Evolutionary conservation across 1,140 invertebrate species (phyloP).

Genomic region (Caenorhabditis remanei): DNA sequence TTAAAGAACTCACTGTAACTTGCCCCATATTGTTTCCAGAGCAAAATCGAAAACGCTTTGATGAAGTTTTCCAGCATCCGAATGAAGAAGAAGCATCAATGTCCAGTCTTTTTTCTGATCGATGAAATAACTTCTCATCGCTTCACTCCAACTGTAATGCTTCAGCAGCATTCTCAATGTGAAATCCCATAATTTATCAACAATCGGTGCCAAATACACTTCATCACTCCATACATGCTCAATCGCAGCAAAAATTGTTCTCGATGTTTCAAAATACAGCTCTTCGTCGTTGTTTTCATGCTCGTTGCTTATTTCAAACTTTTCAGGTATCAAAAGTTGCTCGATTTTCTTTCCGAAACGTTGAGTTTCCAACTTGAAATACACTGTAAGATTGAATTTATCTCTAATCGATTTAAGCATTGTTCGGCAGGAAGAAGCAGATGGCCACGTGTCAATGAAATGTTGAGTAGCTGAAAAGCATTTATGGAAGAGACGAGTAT

Average conservation of each 20-base stretch:
- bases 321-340: neutral
- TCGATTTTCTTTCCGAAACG: conserved; percentile 39
- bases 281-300: neutral
- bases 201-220: conserved; percentile 68
- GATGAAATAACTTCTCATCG: conserved; percentile 71
- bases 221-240: conserved; percentile 63
- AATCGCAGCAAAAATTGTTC: conserved; percentile 80
- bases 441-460: conserved; percentile 58
- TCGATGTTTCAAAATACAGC: conserved; percentile 77
- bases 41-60: conserved; percentile 80
- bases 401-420: conserved; percentile 61
- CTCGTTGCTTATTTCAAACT: neutral
- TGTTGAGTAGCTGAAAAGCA: conserved; percentile 25
- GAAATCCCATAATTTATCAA: conserved; percentile 89
- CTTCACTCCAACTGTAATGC: conserved; percentile 83
- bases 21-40: conserved; percentile 65
- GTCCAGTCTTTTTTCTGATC: conserved; percentile 18
- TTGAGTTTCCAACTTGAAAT: conserved; percentile 63
- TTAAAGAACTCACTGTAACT: conserved; percentile 48
- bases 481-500: conserved; percentile 59
- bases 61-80: conserved; percentile 52
- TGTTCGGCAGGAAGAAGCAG: conserved; percentile 5
- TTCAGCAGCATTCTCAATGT: conserved; percentile 86
- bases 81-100: conserved; percentile 1
- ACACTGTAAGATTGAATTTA: conserved; percentile 67